These are phyloP conservation scores for Ciona savignyi DNA, from an alignment of 23 tunicate genomes.

Conservation along the genomic window DNA sequence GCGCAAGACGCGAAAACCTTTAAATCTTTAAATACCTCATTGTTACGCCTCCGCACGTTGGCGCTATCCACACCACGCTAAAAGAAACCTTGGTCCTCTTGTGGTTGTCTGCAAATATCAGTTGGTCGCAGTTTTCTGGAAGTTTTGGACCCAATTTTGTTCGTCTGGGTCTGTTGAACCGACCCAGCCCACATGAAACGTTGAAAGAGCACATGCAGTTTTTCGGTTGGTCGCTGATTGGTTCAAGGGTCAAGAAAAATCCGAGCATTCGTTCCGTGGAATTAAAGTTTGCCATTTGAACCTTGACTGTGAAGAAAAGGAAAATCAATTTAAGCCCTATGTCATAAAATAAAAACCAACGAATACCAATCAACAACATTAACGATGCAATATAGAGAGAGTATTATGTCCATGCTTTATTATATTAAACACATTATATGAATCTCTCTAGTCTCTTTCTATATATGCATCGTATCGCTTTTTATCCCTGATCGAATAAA, in stretches of 20 bases:
- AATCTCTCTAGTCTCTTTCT: too few relatives aligned
- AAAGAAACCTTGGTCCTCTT: neutral
- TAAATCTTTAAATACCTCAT: slow-evolving; percentile 7
- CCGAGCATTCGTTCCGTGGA: neutral
- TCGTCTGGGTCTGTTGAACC: neutral
- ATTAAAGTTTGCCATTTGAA: neutral
- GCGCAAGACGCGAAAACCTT: too few relatives aligned
- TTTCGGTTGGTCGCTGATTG: neutral
- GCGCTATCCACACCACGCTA: slow-evolving; percentile 13
- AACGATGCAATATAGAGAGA: too few relatives aligned
- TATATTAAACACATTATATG: too few relatives aligned
- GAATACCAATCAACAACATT: too few relatives aligned
- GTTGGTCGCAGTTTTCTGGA: neutral
- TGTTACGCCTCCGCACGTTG: slow-evolving; percentile 15
- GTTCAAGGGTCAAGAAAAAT: slow-evolving; percentile 2
- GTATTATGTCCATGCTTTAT: neutral
- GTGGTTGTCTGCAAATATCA: neutral
- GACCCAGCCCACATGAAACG: slow-evolving; percentile 2
- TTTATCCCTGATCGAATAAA: too few relatives aligned
- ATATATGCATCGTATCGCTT: too few relatives aligned
- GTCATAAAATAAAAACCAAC: too few relatives aligned
- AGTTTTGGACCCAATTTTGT: neutral
- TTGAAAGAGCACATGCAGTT: slow-evolving; percentile 4
- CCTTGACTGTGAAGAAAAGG: neutral
- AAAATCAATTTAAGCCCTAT: too few relatives aligned